phyloP scores from a whole-genome alignment of 37 sponge, comb jelly and placozoan genomes.

The Ianthella basta region DNA sequence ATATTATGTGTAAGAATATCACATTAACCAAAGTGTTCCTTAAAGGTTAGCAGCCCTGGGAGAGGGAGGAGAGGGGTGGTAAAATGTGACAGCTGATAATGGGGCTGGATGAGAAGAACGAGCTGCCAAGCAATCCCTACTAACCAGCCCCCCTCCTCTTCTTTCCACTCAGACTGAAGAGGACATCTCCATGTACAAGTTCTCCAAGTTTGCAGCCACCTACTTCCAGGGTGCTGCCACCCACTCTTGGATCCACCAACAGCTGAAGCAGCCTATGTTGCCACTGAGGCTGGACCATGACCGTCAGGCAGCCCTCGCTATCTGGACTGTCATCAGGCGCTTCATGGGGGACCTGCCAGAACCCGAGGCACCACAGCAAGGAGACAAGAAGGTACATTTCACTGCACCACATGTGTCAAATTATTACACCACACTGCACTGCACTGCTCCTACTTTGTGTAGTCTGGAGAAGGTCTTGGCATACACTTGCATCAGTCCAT shows the following conservation, averaged over 20 bases:
- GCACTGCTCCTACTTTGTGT: background rate
- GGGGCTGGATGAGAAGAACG: too few relatives aligned
- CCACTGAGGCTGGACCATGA: constrained; percentile 79
- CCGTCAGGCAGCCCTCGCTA: constrained; percentile 83
- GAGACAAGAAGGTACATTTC: constrained; percentile 19
- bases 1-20: too few relatives aligned
- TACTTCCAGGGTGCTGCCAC: constrained; percentile 94
- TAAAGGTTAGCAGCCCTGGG: too few relatives aligned
- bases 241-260: constrained; percentile 67
- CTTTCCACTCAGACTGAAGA: constrained; percentile 51
- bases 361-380: constrained; percentile 45
- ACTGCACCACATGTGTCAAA: background rate
- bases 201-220: constrained; percentile 89
- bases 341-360: constrained; percentile 97
- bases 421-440: constrained; percentile 12
- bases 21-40: too few relatives aligned
- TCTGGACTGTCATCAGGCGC: constrained; percentile 90
- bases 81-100: too few relatives aligned
- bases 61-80: too few relatives aligned
- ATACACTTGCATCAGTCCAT: constrained; percentile 68
- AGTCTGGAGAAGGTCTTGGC: constrained; percentile 37
- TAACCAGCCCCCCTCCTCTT: background rate
- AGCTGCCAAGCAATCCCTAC: too few relatives aligned
- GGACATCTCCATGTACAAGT: constrained; percentile 85
- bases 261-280: constrained; percentile 81